A percentile compares a stretch with the other conserved stretches of the same genome.
Evolutionary conservation across 2,797 vertebrate species (phyloP).

Genomic region (Epinephelus coioides): DNA sequence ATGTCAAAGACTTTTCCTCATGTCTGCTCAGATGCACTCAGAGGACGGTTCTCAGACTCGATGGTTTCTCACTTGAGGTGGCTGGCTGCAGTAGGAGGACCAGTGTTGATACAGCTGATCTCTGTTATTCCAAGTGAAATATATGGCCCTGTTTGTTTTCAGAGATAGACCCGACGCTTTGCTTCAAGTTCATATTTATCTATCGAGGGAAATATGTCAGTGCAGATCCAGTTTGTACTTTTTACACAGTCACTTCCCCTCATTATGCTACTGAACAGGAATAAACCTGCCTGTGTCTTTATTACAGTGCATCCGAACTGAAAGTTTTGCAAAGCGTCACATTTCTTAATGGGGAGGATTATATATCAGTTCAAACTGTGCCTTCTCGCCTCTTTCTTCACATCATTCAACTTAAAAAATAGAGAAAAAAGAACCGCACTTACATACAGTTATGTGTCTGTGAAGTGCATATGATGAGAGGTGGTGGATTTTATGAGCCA

Average conservation of each 20-base stretch:
- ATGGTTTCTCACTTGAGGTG: conserved; percentile 79
- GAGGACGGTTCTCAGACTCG: conserved; percentile 70
- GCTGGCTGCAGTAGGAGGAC: conserved; percentile 87
- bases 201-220: conserved; percentile 85
- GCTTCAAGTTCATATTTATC: conserved; percentile 89
- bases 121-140: conserved; percentile 88
- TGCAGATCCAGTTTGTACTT: conserved; percentile 73
- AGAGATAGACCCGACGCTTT: conserved; percentile 87
- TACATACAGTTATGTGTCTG: conserved; percentile 31
- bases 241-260: conserved; percentile 50
- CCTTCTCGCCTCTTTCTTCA: conserved; percentile 15
- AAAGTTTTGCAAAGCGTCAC: background rate
- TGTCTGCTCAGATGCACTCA: conserved; percentile 54
- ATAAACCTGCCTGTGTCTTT: conserved; percentile 31
- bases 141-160: conserved; percentile 90
- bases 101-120: conserved; percentile 94
- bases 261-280: conserved; percentile 40
- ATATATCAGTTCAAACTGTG: background rate
- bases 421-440: conserved; percentile 20
- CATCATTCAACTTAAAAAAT: conserved; percentile 7
- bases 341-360: conserved; percentile 3
- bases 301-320: conserved; percentile 3
- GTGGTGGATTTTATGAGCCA: conserved; percentile 50
- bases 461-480: conserved; percentile 56
- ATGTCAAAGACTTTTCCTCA: conserved; percentile 49